Base-by-base conservation (phyloP, 35 echinoderm and acorn worm species). In the Holothuria glaberrima region DNA sequence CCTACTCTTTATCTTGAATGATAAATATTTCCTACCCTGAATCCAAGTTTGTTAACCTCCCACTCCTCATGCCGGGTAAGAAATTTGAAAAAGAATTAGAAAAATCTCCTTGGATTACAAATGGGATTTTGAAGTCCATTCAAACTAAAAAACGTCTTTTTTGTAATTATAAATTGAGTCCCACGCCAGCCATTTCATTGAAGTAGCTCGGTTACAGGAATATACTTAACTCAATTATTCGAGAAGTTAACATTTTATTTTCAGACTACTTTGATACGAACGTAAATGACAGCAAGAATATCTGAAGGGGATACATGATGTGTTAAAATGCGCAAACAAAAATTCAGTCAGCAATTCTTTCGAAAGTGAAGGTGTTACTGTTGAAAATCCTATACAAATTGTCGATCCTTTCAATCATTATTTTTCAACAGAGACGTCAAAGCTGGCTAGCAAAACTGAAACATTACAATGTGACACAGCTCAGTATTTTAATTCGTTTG, bases 81-180 rank as follows among this genome's bases (percentile, higher is more conserved):
- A 61, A 61, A 61, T 18, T 0, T 61, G 16, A 18, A n/a, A 61
- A 61, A 61, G 58, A 61, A 61, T 3, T 0, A 0, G n/a, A 61
- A 61, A 61, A 61, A 61, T 61, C 58, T 61, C 58, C 58, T 61
- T 0, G 2, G 58, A n/a, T 61, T 61, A 61, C n/a, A n/a, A n/a
- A n/a, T n/a, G n/a, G n/a, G n/a, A n/a, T n/a, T n/a, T n/a, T n/a
- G n/a, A n/a, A n/a, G 58, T 61, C 58, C n/a, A 61, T 61, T 61
- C n/a, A 61, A 61, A 61, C 58, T n/a, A 61, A 61, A 61, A 61
- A 61, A 14, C n/a, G 58, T 61, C 58, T 61, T 61, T 2, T 0
- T 61, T 61, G 58, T 61, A 61, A 61, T 61, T 61, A 61, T n/a
- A 61, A n/a, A 61, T 61, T 61, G n/a, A 61, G 58, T 61, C n/a